A percentile compares a stretch with the other conserved stretches of the same genome.
Evolutionary conservation across 2,888 invertebrate genomes (phyloP).

Genomic region (Platycheirus rosarum): DNA sequence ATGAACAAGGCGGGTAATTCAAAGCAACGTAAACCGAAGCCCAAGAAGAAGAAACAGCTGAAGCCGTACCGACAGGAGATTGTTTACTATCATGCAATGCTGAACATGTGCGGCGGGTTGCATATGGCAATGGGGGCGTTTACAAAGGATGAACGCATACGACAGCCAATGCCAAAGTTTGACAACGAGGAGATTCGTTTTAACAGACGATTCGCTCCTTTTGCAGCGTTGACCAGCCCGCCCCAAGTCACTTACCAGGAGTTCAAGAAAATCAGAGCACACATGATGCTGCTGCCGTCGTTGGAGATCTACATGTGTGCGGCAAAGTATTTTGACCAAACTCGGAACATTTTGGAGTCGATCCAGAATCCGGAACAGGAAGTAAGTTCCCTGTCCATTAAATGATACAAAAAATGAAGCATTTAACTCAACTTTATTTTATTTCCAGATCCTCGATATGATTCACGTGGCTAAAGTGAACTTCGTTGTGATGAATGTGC

Average conservation of each 20-base stretch:
- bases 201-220: conserved; percentile 96
- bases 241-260: conserved; percentile 95
- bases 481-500: conserved; percentile 95
- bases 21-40: conserved; percentile 82
- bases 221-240: conserved; percentile 92
- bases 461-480: conserved; percentile 97
- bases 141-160: conserved; percentile 92
- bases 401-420: too few relatives aligned
- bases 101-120: conserved; percentile 97
- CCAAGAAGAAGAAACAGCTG: conserved; percentile 85
- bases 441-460: conserved; percentile 88
- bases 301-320: conserved; percentile 90
- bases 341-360: conserved; percentile 92
- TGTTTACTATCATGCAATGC: conserved; percentile 94
- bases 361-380: conserved; percentile 92
- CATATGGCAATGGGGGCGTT: conserved; percentile 97
- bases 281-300: conserved; percentile 85
- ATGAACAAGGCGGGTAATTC: conserved; percentile 78
- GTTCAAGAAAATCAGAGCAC: conserved; percentile 91
- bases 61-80: conserved; percentile 91
- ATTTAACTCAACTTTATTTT: not conserved
- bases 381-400: conserved; percentile 82
- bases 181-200: conserved; percentile 97
- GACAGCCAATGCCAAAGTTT: conserved; percentile 93
- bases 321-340: conserved; percentile 96